These are phyloP conservation scores for Liodrosophila aerea DNA, from an alignment of 2,888 invertebrate species.

Conservation along the genomic window DNA sequence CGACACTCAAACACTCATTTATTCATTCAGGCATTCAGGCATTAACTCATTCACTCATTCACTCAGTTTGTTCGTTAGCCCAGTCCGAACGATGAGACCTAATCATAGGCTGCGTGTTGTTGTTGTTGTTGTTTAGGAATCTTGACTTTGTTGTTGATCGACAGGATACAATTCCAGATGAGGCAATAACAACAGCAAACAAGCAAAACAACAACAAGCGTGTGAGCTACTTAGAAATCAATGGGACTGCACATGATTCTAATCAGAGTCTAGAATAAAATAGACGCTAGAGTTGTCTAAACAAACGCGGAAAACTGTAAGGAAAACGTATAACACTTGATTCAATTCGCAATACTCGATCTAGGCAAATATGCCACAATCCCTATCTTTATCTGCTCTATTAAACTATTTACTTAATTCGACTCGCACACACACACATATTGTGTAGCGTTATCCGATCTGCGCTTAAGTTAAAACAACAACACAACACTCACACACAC, in stretches of 20 bases:
- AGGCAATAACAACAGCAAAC: conserved; percentile 5
- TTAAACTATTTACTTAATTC: conserved; percentile 30
- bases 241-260: conserved; percentile 9
- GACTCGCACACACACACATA: conserved; percentile 6
- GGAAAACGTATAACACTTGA: neutral
- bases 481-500: conserved; percentile 2
- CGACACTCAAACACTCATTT: conserved; percentile 28
- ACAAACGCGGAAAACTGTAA: too few species aligned
- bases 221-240: conserved; percentile 56
- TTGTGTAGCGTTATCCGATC: too few species aligned
- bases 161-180: conserved; percentile 33
- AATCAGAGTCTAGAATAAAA: neutral
- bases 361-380: neutral
- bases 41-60: conserved; percentile 19
- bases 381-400: conserved; percentile 21
- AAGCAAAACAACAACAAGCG: conserved; percentile 29
- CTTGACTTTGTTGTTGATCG: conserved; percentile 35
- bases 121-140: conserved; percentile 17
- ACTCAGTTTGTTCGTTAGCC: conserved; percentile 8
- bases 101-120: conserved; percentile 27
- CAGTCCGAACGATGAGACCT: conserved; percentile 23
- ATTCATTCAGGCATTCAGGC: conserved; percentile 24
- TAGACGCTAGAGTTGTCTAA: too few species aligned
- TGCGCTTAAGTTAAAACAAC: too few species aligned
- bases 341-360: neutral